Evolutionary conservation across 2,113 vertebrate species (phyloP), one percentile per base, ranked within the genome.

Genomic region (Chionodraco myersi): DNA sequence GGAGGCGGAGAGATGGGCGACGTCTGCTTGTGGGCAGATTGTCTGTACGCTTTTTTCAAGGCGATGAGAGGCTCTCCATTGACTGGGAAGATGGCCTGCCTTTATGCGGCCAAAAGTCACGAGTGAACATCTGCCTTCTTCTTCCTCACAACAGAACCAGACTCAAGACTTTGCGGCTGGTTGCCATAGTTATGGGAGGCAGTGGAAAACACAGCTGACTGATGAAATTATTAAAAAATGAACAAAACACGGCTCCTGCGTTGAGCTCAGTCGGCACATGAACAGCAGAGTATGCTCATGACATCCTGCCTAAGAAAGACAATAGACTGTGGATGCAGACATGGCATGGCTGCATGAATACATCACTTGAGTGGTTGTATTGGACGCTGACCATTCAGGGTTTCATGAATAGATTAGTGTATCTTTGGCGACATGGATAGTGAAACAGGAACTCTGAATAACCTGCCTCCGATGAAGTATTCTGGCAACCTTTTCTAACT

Each of bases 181-280:
- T 93, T 95, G 91, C 92, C 91, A 94, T 93, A 93, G 92, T 91
- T 93, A 93, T 93, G 47, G 77, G 67, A 89, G 75, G 85, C 75
- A 77, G 85, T 84, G 85, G 90, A 93, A 94, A 93, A 89, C 79
- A 92, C 83, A 92, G 89, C 91, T 86, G 84, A 92, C 86, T 80
- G 82, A 82, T 53, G 26, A 86, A 91, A 91, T 82, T 80, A 83
- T 90, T 84, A 82, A 91, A 91, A 87, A 89, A 87, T 82, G n/a
- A n/a, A n/a, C n/a, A n/a, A n/a, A n/a, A n/a, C n/a, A n/a, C n/a
- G n/a, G n/a, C n/a, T n/a, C n/a, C n/a, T n/a, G n/a, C n/a, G n/a
- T n/a, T n/a, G n/a, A n/a, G n/a, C n/a, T n/a, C n/a, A n/a, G n/a
- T n/a, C n/a, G n/a, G n/a, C n/a, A n/a, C n/a, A n/a, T n/a, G n/a